Base-by-base conservation (phyloP, 1,140 invertebrate genomes). In the Neuroterus valhalla region DNA sequence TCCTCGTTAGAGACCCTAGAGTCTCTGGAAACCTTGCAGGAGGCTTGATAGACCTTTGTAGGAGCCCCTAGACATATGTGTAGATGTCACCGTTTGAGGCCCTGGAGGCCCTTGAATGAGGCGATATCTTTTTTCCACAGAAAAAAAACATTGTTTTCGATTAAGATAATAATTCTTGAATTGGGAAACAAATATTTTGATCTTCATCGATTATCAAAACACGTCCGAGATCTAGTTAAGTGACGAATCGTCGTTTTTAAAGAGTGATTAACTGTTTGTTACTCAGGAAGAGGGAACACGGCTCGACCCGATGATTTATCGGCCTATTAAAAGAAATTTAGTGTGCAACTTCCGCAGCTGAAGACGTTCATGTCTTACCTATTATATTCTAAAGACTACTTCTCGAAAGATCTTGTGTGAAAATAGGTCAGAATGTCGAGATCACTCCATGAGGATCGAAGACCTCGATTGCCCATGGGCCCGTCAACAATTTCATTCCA, bases 401-500 rank as follows among this genome's bases (percentile, higher is more conserved):
- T 26, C 11, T 62, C n/a, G 55, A 26, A 14, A 31, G 14, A 68
- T 15, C 66, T 73, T 43, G 46, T 42, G 23, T 23, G n/a, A 68
- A 73, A 50, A 17, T 68, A 2, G 66, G 66, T 73, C 71, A 68
- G 38, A 45, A 42, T 17, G 50, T 17, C 38, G 42, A 23, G 66
- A 67, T 66, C 52, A 26, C 71, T 17, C 71, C n/a, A 55, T 46
- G 44, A 62, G 43, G 43, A 66, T 71, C 70, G 17, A 43, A 31
- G 45, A 67, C 38, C 21, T 43, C 23, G 71, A 73, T 73, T 68
- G 66, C 66, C 45, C 31, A 45, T 15, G 45, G 66, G 55, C 26
- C 55, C n/a, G 26, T 67, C 66, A 42, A 43, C 46, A 62, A 68
- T 73, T 73, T 68, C 66, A 42, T 73, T 67, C 15, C 66, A n/a